Conservation (phyloP, 2,797 vertebrate species). For the Todus mexicanus region DNA sequence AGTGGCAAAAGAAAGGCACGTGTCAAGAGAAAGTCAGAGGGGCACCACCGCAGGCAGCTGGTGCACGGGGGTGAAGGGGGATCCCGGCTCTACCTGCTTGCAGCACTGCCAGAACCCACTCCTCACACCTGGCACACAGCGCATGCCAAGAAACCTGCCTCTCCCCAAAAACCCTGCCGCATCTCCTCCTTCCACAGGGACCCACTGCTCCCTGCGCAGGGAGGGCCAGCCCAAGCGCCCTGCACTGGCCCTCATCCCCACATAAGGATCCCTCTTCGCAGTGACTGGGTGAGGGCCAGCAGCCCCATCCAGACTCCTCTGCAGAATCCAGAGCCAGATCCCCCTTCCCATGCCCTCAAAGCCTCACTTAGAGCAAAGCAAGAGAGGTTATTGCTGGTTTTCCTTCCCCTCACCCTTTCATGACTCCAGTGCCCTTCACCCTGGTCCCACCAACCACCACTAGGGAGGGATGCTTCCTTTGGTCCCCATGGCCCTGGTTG, state of each 20-base stretch:
- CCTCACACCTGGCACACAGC: background rate
- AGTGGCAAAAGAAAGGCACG: slow-evolving; percentile 82
- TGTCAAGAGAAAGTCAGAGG: slow-evolving; percentile 56
- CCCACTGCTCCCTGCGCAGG: background rate
- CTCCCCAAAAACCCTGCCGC: background rate
- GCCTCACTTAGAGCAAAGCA: slow-evolving; percentile 9
- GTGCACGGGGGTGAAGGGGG: rapidly evolving
- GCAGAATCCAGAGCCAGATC: background rate
- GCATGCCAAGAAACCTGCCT: background rate
- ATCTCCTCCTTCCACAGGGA: background rate
- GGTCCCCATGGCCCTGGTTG: slow-evolving; percentile 26
- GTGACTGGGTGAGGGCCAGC: background rate
- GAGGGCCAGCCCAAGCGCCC: background rate
- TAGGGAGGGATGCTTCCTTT: background rate
- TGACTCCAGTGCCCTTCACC: background rate
- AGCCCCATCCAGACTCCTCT: background rate
- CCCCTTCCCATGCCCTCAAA: background rate
- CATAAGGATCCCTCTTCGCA: background rate
- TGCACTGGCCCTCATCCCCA: background rate
- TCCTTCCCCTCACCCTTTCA: background rate
- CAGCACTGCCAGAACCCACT: background rate
- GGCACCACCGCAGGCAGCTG: background rate
- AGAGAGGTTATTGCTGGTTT: slow-evolving; percentile 7
- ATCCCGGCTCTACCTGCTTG: background rate
- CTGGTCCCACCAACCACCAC: background rate